Evolutionary conservation across 2,797 vertebrate species (phyloP), one percentile per base, ranked within the genome.

Genomic region (Synanceia verrucosa): DNA sequence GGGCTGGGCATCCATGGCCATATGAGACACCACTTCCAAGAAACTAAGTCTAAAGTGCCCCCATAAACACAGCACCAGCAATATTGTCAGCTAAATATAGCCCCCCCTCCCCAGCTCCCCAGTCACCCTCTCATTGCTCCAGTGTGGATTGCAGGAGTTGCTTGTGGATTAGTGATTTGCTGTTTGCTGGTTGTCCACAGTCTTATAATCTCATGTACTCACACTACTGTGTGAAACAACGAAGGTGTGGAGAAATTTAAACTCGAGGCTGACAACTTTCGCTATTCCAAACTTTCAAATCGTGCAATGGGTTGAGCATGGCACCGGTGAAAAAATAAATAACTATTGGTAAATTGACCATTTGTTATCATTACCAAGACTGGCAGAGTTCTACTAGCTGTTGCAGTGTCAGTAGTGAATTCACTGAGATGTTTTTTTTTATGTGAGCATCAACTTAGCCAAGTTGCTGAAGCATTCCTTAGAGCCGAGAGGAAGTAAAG

Each of bases 51-150:
- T 94, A 89, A 91, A 92, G 92, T 89, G 63, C 89, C 43, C 70
- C 91, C 91, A 93, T 94, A 93, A 94, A 95, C 93, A 95, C 94
- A 95, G 92, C 92, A 85, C 82, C 89, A 91, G 94, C 93, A 95
- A 96, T 96, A 96, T 96, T 96, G 95, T 96, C 93, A 91, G 94
- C 95, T 96, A 96, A 96, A 96, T 95, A 96, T 96, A 97, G 93
- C 87, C 87, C 5, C 39, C 39, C 21, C 36, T 46, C 70, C 44
- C 55, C 70, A 73, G 67, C 73, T 26, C 62, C 44, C 47, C 34
- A 13, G 18, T n/a, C 1, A 9, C 62, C 58, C 68, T 58, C 63
- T 80, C 78, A 53, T 77, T 29, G 6, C 70, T 70, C 5, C 28
- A 48, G 69, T 65, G 57, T 74, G 66, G 59, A 70, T 88, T 77